A percentile compares a stretch with the other conserved stretches of the same genome.
phyloP scores from a whole-genome alignment of 2,113 vertebrate genomes.

The Dicentrarchus labrax region DNA sequence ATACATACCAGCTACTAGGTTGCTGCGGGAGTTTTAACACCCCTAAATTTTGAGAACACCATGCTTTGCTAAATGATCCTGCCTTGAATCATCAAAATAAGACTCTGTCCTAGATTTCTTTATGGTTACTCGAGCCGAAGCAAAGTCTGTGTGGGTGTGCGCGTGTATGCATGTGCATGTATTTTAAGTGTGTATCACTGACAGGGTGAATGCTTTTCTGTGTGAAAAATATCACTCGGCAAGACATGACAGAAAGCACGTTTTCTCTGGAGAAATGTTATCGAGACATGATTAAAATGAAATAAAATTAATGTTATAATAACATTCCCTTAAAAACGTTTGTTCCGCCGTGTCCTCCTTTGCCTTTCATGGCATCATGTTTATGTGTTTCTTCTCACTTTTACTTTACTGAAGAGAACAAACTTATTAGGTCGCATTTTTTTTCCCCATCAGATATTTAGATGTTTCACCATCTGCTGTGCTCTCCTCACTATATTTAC shows the following conservation, averaged over 20 bases:
- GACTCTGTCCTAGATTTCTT: slow-evolving; percentile 52
- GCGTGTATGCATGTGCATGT: not conserved
- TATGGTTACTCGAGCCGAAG: slow-evolving; percentile 6
- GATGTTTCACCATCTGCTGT: slow-evolving; percentile 2
- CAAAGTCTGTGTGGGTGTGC: slow-evolving; percentile 19
- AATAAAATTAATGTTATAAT: not conserved
- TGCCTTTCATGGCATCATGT: not conserved
- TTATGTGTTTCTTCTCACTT: not conserved
- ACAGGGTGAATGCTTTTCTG: not conserved
- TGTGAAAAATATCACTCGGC: slow-evolving; percentile 7
- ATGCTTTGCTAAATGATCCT: slow-evolving; percentile 37
- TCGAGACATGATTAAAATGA: slow-evolving; percentile 3
- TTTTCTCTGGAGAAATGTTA: slow-evolving; percentile 10
- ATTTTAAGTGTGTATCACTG: not conserved
- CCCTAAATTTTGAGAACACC: slow-evolving; percentile 25
- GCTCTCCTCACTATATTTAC: not conserved
- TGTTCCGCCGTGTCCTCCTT: slow-evolving; percentile 10
- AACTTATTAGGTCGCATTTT: not conserved
- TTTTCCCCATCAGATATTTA: not conserved
- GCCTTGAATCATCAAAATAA: slow-evolving; percentile 53
- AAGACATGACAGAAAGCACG: not conserved
- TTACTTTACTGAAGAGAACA: not conserved
- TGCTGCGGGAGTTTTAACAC: slow-evolving; percentile 25
- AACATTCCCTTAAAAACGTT: slow-evolving; percentile 2
- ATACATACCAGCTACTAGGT: not conserved